Evolutionary conservation across 2,113 vertebrate genomes (phyloP), one percentile per base, ranked within the genome.

Genomic region (Atrichornis clamosus): DNA sequence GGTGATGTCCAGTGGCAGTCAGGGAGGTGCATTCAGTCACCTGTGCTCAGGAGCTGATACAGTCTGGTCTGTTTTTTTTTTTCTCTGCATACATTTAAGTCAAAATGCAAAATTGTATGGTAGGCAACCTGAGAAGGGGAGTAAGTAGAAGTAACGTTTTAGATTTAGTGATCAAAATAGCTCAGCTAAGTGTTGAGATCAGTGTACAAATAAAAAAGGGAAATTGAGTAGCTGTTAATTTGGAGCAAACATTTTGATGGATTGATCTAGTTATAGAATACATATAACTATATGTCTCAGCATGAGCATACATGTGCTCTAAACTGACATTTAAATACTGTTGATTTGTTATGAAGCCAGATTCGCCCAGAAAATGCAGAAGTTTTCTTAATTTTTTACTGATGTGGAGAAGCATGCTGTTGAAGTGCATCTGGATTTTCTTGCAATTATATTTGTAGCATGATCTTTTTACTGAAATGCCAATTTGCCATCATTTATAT

Each of bases 191-290:
- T 47, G 42, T 55, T 88, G 75, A 60, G 27, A 60, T 76, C 7
- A n/a, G 18, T 15, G 10, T 39, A 24, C 0, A 0, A 20, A 24
- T 78, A 28, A 46, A 78, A 49, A 58, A 49, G 39, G 12, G 37
- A 55, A 75, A 37, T 20, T n/a, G 59, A 41, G 82, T 26, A 60
- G 39, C 24, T 87, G 15, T 47, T 85, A 60, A 76, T 82, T 70
- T 82, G 32, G 44, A 92, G 44, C 11, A 47, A 81, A 82, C 9
- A 28, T 52, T 80, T 63, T 85, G 53, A 70, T 64, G 39, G n/a
- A 42, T 59, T 63, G 30, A 49, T 68, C 39, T 69, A 65, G 68
- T 30, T 42, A 22, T 27, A 79, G 70, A 52, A n/a, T 72, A 30
- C 11, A 35, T 77, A 19, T 33, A 89, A 33, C 67, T 89, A 46